Conservation (phyloP, 2,888 invertebrate species). For the Creontiades dilutus region DNA sequence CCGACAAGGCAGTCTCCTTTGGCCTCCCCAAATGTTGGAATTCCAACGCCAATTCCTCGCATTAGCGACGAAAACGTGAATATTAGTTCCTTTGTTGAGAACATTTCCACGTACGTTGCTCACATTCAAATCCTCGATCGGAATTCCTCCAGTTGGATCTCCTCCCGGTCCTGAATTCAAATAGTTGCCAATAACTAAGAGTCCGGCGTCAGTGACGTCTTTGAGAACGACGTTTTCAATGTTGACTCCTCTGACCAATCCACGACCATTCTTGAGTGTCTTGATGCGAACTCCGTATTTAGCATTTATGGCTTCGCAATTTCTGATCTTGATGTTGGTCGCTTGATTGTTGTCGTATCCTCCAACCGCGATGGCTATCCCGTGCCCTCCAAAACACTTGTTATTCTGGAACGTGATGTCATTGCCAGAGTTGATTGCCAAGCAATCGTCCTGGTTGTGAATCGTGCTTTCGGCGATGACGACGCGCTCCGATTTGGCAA, state of each 20-base stretch:
- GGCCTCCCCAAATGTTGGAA: background rate
- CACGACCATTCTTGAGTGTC: background rate
- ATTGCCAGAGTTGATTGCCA: background rate
- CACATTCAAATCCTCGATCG: background rate
- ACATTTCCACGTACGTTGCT: slow-evolving; percentile 14
- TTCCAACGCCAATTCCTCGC: background rate
- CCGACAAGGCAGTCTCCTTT: slow-evolving; percentile 4
- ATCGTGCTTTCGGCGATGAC: background rate
- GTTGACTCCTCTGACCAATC: background rate
- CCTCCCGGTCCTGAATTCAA: background rate
- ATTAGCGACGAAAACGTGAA: background rate
- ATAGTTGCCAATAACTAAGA: slow-evolving; percentile 1
- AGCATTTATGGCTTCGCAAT: background rate
- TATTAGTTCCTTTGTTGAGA: background rate
- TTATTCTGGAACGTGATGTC: background rate
- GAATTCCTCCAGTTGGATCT: background rate
- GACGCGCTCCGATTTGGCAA: slow-evolving; percentile 37
- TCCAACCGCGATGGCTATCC: background rate
- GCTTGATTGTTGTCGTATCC: background rate
- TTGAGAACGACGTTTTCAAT: background rate
- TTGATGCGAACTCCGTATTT: background rate
- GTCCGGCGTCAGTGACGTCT: background rate
- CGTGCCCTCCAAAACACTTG: background rate
- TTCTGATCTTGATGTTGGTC: background rate
- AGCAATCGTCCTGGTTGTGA: slow-evolving; percentile 47